Evolutionary conservation across 2,113 vertebrate species (phyloP).

Genomic region (Mandrillus leucophaeus): DNA sequence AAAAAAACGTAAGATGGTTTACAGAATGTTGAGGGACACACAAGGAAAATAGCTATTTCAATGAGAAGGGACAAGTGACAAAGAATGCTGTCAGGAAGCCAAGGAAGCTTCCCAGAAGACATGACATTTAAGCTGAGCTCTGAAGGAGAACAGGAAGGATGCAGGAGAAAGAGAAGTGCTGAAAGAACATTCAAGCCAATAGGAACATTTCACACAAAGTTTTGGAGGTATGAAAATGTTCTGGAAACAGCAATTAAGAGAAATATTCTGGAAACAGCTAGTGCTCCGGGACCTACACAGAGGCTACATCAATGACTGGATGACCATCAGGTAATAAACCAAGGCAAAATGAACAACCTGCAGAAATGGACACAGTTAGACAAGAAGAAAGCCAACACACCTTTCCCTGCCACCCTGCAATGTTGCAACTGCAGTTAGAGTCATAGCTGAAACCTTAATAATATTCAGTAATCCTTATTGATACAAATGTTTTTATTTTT

Average conservation of each 20-base stretch:
- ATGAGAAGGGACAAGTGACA: background rate
- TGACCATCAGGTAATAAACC: background rate
- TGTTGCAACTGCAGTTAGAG: background rate
- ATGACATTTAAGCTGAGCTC: background rate
- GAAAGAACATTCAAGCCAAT: background rate
- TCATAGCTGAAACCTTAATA: background rate
- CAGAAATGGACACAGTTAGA: background rate
- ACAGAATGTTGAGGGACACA: background rate
- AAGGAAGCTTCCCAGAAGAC: background rate
- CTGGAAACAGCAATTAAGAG: background rate
- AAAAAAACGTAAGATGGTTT: background rate
- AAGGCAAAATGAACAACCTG: background rate
- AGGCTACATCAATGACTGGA: background rate
- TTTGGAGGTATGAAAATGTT: background rate
- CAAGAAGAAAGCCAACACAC: background rate
- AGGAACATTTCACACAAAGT: background rate
- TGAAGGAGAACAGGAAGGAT: background rate
- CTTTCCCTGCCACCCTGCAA: background rate
- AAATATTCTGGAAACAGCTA: background rate
- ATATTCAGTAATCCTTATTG: constrained; percentile 55
- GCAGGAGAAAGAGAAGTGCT: background rate
- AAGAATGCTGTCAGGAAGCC: background rate
- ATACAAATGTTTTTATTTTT: constrained; percentile 65
- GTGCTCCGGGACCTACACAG: background rate
- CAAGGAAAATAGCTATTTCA: background rate